Percentiles rank a stretch among this genome's conserved stretches.
Conservation (phyloP, 2,797 vertebrate species). For the Prunella strophiata region DNA sequence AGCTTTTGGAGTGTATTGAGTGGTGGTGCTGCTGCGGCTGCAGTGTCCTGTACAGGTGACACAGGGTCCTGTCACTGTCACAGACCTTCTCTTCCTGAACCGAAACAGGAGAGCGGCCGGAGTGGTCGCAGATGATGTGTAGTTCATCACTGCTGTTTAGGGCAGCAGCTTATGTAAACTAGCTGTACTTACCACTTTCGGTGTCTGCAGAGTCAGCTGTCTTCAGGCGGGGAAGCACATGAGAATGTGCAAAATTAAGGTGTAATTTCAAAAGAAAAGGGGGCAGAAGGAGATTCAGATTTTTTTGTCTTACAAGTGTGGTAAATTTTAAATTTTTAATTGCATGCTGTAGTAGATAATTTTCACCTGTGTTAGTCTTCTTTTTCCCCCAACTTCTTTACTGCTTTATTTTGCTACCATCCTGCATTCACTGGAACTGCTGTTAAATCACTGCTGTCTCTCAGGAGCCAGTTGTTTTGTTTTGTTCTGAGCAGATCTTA, state of each 20-base stretch:
- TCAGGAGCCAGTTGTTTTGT: not conserved
- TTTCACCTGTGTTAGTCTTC: not conserved
- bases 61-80: not conserved
- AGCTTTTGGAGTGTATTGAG: accelerated
- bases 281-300: not conserved
- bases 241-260: not conserved
- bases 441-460: not conserved
- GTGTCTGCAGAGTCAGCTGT: not conserved
- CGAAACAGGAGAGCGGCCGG: not conserved
- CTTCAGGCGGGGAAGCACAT: not conserved
- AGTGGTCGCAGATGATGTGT: accelerated
- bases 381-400: not conserved
- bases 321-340: not conserved
- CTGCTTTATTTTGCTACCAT: not conserved
- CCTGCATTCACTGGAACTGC: not conserved
- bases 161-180: accelerated
- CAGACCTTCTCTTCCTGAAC: not conserved
- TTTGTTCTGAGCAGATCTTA: not conserved
- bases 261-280: not conserved
- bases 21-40: accelerated
- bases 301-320: accelerated
- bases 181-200: accelerated
- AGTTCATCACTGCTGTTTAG: not conserved
- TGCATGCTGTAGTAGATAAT: not conserved
- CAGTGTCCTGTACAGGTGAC: accelerated